Base-by-base conservation (phyloP, 2,888 invertebrate genomes). In the Melolontha melolontha region DNA sequence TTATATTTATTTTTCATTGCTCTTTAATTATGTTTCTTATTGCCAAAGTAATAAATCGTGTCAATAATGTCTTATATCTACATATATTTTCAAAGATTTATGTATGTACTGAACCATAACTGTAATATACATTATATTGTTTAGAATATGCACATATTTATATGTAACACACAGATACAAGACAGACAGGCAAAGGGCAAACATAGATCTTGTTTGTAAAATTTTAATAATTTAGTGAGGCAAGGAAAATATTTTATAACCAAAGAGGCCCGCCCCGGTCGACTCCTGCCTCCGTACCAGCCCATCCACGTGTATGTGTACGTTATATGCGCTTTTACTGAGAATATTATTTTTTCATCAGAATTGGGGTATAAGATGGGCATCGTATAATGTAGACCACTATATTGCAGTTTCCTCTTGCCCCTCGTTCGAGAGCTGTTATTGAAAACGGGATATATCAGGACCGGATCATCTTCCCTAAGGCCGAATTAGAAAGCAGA, bases 271-370 rank as follows among this genome's bases (percentile, higher is more conserved):
- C n/a, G 44, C 39, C 39, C 42, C n/a, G 8, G 34, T 47, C 47
- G 16, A 10, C 59, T 34, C 22, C 7, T 27, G 27, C 39, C 39
- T 47, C 8, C 34, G 8, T 14, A 59, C 11, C 44, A 22, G n/a
- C 27, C 44, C 34, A 41, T 41, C 29, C 47, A 11, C 29, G 11
- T 47, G 34, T 16, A 29, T 59, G 34, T 52, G 41, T 44, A 64
- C 63, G 55, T 70, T 69, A 50, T 66, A 66, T 71, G 44, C 67
- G 68, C 68, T 57, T 67, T 66, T 68, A 64, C 67, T 65, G 42
- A 73, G 77, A 77, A 76, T 79, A 79, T 79, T 79, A 79, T 79
- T 79, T 79, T 79, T 79, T 79, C 79, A 79, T 79, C 79, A 78
- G 75, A 74, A 74, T 70, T 72, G 69, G 70, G 68, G 70, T 63